These are phyloP conservation scores for Cephus spinipes DNA, from an alignment of 2,888 invertebrate species.

Conservation along the genomic window DNA sequence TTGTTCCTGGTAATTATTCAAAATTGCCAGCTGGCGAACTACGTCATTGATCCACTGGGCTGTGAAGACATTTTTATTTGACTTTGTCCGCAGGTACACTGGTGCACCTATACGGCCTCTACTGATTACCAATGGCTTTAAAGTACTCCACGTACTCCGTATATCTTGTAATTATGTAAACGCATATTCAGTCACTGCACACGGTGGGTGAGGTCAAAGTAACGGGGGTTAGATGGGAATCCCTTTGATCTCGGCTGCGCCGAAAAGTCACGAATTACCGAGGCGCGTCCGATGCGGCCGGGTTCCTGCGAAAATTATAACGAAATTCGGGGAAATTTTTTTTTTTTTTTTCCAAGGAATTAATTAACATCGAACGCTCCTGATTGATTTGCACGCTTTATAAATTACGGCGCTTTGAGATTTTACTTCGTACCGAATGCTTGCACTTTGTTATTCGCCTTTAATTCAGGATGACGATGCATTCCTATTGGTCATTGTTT, in stretches of 20 bases:
- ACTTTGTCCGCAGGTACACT: too few relatives aligned
- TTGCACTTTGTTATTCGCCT: too few relatives aligned
- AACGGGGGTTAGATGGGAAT: constrained; percentile 30
- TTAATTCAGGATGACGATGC: too few relatives aligned
- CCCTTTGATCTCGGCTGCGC: constrained; percentile 43
- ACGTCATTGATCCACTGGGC: too few relatives aligned
- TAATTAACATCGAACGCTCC: not conserved
- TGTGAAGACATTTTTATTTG: too few relatives aligned
- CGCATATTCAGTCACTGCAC: too few relatives aligned
- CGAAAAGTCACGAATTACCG: not conserved
- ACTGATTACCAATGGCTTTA: too few relatives aligned
- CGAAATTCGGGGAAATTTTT: not conserved
- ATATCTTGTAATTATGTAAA: too few relatives aligned
- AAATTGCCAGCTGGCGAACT: not conserved
- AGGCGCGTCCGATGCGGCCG: not conserved
- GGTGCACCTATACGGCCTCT: too few relatives aligned
- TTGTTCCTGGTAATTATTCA: not conserved
- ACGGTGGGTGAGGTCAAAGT: constrained; percentile 36
- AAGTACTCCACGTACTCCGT: too few relatives aligned
- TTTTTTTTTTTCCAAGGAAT: not conserved
- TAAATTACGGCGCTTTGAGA: not conserved
- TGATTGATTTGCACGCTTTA: constrained; percentile 35
- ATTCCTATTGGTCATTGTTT: too few relatives aligned
- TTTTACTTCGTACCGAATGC: too few relatives aligned
- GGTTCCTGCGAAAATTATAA: not conserved